phyloP scores from a whole-genome alignment of 2,888 invertebrate genomes.

The Eupithecia tripunctaria region DNA sequence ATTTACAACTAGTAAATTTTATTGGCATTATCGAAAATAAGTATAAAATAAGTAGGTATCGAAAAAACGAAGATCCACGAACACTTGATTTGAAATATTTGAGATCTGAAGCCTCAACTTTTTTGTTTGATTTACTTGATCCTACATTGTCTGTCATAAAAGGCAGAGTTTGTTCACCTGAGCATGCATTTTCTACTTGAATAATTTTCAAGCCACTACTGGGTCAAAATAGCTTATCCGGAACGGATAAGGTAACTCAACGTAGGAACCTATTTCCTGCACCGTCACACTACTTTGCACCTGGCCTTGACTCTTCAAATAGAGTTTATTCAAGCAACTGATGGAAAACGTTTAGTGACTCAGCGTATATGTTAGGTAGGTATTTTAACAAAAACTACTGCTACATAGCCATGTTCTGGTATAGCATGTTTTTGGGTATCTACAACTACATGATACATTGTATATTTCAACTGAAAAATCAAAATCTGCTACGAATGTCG shows the following conservation, averaged over 20 bases:
- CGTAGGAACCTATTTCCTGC: conserved; percentile 16
- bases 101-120: background rate
- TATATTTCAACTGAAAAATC: background rate
- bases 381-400: background rate
- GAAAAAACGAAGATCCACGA: background rate
- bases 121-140: background rate
- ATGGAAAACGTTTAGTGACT: conserved; percentile 34
- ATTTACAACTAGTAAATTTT: too few relatives aligned
- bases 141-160: background rate
- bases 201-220: conserved; percentile 40
- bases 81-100: background rate
- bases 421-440: background rate
- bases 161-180: conserved; percentile 4
- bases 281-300: conserved; percentile 50
- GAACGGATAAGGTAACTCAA: conserved; percentile 31
- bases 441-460: background rate
- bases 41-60: too few relatives aligned
- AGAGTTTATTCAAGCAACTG: conserved; percentile 43
- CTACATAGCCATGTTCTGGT: background rate
- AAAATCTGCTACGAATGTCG: too few relatives aligned
- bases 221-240: conserved; percentile 38
- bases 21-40: too few relatives aligned
- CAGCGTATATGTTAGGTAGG: background rate
- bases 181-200: conserved; percentile 22
- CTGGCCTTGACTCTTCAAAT: conserved; percentile 52